Conservation (phyloP, 2,797 vertebrate species). For the Salmo trutta region DNA sequence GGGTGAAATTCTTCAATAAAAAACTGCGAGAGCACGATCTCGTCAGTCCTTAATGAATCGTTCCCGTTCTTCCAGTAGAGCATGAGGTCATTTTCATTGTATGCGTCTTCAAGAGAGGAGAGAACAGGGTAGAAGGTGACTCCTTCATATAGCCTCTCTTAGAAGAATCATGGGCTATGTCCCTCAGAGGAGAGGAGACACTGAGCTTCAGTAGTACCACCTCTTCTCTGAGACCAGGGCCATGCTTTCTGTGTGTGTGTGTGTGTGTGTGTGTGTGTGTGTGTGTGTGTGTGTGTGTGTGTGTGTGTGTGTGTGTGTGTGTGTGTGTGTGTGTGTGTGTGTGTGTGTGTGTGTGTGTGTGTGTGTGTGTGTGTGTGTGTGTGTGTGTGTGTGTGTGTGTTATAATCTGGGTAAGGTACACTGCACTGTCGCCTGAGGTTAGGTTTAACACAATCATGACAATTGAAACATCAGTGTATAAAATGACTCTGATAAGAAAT, state of each 20-base stretch:
- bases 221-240: conserved; percentile 53
- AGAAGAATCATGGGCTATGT: conserved; percentile 48
- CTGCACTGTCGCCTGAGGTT: background rate
- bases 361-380: background rate
- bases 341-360: background rate
- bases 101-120: conserved; percentile 83
- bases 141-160: conserved; percentile 32
- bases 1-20: conserved; percentile 93
- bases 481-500: conserved; percentile 5
- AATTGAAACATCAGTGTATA: conserved; percentile 1
- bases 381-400: background rate
- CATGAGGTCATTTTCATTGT: conserved; percentile 93
- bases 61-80: conserved; percentile 94
- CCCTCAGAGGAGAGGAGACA: conserved; percentile 56
- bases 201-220: background rate
- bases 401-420: background rate
- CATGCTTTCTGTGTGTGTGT: conserved; percentile 35
- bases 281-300: background rate
- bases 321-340: conserved; percentile 21
- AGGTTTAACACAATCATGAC: conserved; percentile 5
- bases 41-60: conserved; percentile 89
- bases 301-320: conserved; percentile 15
- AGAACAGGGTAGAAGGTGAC: conserved; percentile 16
- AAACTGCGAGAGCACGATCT: conserved; percentile 93
- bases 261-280: conserved; percentile 25